Conservation (phyloP, 2,888 invertebrate genomes). For the Diarsia brunnea region DNA sequence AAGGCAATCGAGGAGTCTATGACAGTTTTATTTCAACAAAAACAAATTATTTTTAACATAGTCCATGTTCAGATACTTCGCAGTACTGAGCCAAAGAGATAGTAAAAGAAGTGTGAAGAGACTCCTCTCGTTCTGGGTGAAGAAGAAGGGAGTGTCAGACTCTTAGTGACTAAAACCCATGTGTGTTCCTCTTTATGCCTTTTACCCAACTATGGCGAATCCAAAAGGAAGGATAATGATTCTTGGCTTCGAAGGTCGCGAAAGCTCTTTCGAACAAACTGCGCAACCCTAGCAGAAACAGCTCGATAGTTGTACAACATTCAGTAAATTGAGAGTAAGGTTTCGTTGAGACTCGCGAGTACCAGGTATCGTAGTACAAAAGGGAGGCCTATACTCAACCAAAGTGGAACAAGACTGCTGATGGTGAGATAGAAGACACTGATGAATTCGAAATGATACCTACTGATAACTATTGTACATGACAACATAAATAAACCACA, state of each 20-base stretch:
- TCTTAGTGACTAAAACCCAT: too few species aligned
- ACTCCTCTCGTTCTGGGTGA: too few species aligned
- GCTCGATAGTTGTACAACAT: background rate
- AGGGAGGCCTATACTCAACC: background rate
- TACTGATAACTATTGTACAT: too few species aligned
- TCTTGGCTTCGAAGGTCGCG: too few species aligned
- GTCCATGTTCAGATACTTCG: background rate
- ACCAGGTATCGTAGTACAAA: background rate
- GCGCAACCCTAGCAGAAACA: too few species aligned
- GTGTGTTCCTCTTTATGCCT: too few species aligned
- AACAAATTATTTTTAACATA: slow-evolving; percentile 8
- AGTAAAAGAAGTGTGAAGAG: background rate
- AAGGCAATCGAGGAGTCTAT: background rate
- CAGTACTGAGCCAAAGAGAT: background rate
- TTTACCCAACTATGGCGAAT: too few species aligned
- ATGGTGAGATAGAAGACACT: background rate
- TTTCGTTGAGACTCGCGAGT: background rate
- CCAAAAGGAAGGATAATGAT: too few species aligned
- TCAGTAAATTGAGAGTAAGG: background rate
- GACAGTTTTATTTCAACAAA: background rate
- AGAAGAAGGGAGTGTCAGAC: too few species aligned
- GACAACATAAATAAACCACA: background rate
- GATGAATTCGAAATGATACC: background rate
- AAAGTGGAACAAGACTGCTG: background rate
- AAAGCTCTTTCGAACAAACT: too few species aligned